Conservation (phyloP, 2,888 invertebrate species). For the Brassicogethes aeneus region DNA sequence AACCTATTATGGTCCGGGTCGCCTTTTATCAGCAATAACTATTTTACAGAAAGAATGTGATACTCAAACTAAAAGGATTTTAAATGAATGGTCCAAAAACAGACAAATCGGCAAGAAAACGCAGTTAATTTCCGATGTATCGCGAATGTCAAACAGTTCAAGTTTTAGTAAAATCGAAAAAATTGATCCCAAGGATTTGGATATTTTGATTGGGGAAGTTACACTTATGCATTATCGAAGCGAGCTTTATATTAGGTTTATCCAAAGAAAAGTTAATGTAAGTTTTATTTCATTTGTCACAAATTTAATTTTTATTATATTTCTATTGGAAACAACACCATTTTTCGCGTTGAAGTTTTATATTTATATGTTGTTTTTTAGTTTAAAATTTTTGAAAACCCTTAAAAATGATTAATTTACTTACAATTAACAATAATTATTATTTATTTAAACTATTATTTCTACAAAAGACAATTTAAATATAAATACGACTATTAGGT, state of each 20-base stretch:
- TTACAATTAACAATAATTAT: no score
- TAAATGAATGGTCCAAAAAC: conserved; percentile 64
- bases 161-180: conserved; percentile 45
- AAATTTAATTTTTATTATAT: conserved; percentile 2
- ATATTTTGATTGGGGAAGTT: conserved; percentile 81
- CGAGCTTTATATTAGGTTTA: conserved; percentile 85
- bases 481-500: no score
- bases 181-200: conserved; percentile 74
- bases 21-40: conserved; percentile 59
- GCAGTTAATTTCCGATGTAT: conserved; percentile 51
- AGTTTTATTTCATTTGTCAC: conserved; percentile 21
- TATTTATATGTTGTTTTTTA: no score
- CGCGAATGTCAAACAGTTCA: conserved; percentile 37
- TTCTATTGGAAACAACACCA: no score
- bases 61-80: conserved; percentile 49
- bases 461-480: no score
- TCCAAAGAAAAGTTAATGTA: conserved; percentile 66
- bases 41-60: conserved; percentile 77
- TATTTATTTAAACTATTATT: no score
- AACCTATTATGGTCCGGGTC: conserved; percentile 78
- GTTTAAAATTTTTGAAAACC: no score
- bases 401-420: no score
- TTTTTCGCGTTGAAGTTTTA: no score
- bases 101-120: conserved; percentile 57
- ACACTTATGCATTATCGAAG: conserved; percentile 84